Evolutionary conservation across 1,140 invertebrate genomes (phyloP).

Genomic region (Tenebrio molitor): DNA sequence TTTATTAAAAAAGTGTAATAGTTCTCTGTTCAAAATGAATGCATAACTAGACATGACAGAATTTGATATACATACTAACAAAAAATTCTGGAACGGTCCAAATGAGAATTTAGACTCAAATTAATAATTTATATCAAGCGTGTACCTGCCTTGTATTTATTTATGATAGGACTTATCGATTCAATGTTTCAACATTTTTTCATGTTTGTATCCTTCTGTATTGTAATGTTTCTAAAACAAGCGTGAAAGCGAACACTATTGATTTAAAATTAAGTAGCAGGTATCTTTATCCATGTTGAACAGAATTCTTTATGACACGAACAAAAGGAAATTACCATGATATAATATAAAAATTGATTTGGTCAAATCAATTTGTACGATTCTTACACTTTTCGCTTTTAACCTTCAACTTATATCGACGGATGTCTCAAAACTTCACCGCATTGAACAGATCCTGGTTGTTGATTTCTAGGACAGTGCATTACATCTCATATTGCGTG

Average conservation of each 20-base stretch:
- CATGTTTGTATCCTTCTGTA: constrained; percentile 11
- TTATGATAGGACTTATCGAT: constrained; percentile 7
- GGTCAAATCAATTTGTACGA: too few species aligned
- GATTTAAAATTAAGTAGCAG: constrained; percentile 25
- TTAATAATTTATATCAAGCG: neutral
- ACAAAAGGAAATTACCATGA: constrained; percentile 1
- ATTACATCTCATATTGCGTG: too few species aligned
- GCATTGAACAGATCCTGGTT: too few species aligned
- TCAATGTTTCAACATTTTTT: constrained; percentile 1
- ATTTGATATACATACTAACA: neutral
- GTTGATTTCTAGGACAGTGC: too few species aligned
- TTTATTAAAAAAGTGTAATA: too few species aligned
- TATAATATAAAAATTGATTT: constrained; percentile 1
- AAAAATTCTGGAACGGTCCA: neutral
- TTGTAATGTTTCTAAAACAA: constrained; percentile 20
- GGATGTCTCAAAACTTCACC: too few species aligned
- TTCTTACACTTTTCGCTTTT: too few species aligned
- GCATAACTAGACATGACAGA: too few species aligned
- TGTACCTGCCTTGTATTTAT: neutral
- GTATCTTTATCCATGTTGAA: constrained; percentile 16
- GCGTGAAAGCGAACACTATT: constrained; percentile 30
- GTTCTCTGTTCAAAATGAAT: too few species aligned
- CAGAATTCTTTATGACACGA: neutral
- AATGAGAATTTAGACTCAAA: neutral
- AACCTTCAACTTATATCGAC: too few species aligned